These are phyloP conservation scores for Xenentodon cancila DNA, from an alignment of 2,797 vertebrate species.

Conservation along the genomic window DNA sequence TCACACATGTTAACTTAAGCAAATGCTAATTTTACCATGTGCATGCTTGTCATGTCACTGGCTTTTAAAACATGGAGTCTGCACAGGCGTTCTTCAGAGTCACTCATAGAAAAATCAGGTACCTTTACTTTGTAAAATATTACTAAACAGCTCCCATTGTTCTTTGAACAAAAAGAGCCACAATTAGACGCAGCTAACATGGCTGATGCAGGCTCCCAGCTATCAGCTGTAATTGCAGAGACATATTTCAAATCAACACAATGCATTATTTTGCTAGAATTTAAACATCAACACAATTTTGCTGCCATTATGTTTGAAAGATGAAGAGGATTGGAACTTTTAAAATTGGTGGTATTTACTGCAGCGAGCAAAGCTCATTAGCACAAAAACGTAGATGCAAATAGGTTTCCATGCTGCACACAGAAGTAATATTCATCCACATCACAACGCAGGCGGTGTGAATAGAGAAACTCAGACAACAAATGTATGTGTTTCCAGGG, in stretches of 20 bases:
- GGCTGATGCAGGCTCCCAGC: constrained; percentile 9
- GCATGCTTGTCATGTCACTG: constrained; percentile 10
- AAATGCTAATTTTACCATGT: constrained; percentile 22
- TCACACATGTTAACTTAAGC: constrained; percentile 45
- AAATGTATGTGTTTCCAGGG: no score
- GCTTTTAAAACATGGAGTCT: constrained; percentile 14
- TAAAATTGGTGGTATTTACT: constrained; percentile 3
- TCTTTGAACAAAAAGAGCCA: constrained; percentile 31
- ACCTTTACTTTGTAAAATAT: constrained; percentile 36
- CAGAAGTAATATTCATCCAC: constrained; percentile 1
- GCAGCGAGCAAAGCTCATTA: neutral
- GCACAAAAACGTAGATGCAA: neutral
- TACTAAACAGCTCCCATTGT: constrained; percentile 44
- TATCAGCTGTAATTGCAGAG: constrained; percentile 31
- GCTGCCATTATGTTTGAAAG: neutral
- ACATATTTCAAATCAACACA: constrained; percentile 4
- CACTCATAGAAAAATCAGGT: constrained; percentile 24
- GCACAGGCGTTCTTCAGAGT: constrained; percentile 42
- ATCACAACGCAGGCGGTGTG: neutral
- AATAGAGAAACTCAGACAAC: neutral
- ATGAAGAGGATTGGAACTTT: neutral
- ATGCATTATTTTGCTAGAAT: constrained; percentile 9
- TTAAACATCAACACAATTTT: constrained; percentile 10
- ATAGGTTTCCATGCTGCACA: neutral
- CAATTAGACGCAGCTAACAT: constrained; percentile 41